These are phyloP conservation scores for Athene noctua DNA, from an alignment of 2,113 vertebrate species.

Conservation along the genomic window DNA sequence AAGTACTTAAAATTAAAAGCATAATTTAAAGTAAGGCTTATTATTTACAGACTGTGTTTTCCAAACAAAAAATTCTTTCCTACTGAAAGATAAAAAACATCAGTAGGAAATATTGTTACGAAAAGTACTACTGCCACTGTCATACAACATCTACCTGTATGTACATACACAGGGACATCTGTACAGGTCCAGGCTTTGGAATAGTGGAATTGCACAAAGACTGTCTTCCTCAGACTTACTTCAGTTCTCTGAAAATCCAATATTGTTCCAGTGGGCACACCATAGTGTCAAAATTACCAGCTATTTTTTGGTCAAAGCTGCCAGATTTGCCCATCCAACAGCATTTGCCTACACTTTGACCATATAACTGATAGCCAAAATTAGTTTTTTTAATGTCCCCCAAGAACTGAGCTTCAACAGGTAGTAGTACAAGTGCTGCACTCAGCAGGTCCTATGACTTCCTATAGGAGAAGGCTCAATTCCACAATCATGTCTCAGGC, in stretches of 20 bases:
- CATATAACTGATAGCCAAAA: not conserved
- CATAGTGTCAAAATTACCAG: not conserved
- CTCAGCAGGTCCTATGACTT: not conserved
- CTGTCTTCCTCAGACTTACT: not conserved
- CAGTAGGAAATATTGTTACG: not conserved
- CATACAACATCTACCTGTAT: not conserved
- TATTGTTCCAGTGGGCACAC: not conserved
- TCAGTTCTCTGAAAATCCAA: not conserved
- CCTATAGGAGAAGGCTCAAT: not conserved
- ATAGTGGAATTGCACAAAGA: not conserved
- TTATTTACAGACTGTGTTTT: not conserved
- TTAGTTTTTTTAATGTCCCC: accelerated
- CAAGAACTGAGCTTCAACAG: not conserved
- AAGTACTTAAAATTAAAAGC: not conserved
- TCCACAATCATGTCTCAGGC: not conserved
- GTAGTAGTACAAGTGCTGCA: not conserved
- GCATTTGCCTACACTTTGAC: not conserved
- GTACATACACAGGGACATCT: accelerated
- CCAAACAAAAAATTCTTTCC: not conserved
- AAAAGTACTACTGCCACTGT: not conserved
- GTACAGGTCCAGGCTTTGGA: not conserved
- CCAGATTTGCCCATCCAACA: not conserved
- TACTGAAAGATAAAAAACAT: not conserved
- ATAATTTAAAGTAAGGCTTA: not conserved
- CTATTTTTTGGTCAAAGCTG: not conserved